These are phyloP conservation scores for Dicrostonyx torquatus DNA, from an alignment of 2,797 vertebrate species.

Conservation along the genomic window DNA sequence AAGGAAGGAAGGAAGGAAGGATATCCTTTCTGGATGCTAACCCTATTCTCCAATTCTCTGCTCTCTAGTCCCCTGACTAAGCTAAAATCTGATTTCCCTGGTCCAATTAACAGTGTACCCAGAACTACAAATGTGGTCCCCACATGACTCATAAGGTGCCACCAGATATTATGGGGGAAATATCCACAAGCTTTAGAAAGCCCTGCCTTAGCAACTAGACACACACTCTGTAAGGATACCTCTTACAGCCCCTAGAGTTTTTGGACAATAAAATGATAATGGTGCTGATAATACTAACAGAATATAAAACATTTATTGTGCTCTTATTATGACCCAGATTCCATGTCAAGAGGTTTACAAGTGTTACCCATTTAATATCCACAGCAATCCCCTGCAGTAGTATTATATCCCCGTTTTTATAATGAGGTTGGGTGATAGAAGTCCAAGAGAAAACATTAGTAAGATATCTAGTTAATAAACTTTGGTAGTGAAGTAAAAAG, in stretches of 20 bases:
- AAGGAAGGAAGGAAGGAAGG: neutral
- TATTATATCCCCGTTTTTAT: conserved; percentile 24
- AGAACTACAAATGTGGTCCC: neutral
- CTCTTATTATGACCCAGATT: conserved; percentile 20
- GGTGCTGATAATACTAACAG: conserved; percentile 1
- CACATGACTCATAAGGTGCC: neutral
- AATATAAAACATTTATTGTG: conserved; percentile 24
- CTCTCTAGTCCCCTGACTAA: neutral
- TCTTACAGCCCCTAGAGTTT: neutral
- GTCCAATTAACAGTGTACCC: neutral
- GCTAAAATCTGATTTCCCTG: neutral
- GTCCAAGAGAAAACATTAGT: conserved; percentile 30
- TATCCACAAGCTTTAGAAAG: neutral
- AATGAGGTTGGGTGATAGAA: conserved; percentile 32
- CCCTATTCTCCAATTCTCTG: neutral
- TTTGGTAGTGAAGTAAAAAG: conserved; percentile 30
- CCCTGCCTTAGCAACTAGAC: neutral
- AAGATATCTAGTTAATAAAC: conserved; percentile 46
- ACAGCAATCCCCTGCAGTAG: conserved; percentile 4
- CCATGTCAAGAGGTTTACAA: conserved; percentile 31
- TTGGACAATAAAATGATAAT: neutral
- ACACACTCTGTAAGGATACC: neutral
- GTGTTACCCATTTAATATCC: conserved; percentile 48
- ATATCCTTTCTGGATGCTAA: conserved; percentile 10
- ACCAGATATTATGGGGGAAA: neutral